phyloP scores from a whole-genome alignment of 2,888 invertebrate species.

The Pardosa pseudoannulata region DNA sequence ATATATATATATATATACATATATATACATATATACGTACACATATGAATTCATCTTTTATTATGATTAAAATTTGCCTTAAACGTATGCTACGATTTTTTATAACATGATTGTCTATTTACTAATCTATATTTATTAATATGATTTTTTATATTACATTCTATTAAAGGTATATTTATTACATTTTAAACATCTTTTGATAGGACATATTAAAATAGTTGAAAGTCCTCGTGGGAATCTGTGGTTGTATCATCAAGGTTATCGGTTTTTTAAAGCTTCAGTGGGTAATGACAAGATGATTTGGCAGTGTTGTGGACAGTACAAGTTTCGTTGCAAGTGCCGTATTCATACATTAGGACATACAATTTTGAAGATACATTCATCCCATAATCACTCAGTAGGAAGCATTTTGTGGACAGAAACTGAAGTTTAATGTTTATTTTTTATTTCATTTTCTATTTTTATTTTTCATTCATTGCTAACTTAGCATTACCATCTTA shows the following conservation, averaged over 20 bases:
- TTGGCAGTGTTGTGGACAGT: slow-evolving; percentile 11
- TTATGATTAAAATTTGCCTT: no score
- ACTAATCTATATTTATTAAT: no score
- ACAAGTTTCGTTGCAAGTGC: not conserved
- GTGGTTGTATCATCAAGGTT: not conserved
- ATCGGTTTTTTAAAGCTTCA: slow-evolving; percentile 3
- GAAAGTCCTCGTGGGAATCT: not conserved
- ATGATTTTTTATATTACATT: no score
- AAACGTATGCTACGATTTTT: no score
- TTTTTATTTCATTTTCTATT: no score
- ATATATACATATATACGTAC: no score
- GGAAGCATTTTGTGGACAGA: not conserved
- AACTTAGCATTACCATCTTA: no score
- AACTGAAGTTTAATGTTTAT: not conserved
- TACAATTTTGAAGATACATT: not conserved
- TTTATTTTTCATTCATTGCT: not conserved
- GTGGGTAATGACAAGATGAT: not conserved
- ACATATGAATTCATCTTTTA: no score
- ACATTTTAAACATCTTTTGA: no score
- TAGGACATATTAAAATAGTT: not conserved
- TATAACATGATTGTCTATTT: no score
- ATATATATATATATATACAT: no score
- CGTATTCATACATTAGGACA: not conserved
- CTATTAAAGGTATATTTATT: no score
- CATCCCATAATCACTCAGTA: not conserved